Conservation (phyloP, 2,888 invertebrate species). For the Harpalus rufipes region DNA sequence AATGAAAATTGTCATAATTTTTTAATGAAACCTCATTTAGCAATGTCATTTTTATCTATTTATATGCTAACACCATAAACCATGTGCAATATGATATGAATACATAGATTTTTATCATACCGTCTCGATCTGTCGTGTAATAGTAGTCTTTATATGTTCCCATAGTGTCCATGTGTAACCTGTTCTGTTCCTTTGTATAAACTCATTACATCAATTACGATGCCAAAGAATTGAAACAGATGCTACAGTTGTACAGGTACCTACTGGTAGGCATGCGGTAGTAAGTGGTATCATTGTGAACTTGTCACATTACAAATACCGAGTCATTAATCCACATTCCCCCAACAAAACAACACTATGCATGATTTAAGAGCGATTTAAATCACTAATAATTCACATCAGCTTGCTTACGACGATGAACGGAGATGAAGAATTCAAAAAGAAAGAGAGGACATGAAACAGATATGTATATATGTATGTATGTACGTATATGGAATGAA, state of each 20-base stretch:
- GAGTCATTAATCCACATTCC: conserved; percentile 51
- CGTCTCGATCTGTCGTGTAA: too few species aligned
- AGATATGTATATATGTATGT: too few species aligned
- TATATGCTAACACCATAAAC: too few species aligned
- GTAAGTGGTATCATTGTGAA: conserved; percentile 55
- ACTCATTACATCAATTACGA: conserved; percentile 34
- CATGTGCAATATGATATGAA: too few species aligned
- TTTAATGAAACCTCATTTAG: too few species aligned
- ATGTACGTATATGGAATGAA: too few species aligned
- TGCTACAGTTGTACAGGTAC: conserved; percentile 33
- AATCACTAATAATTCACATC: conserved; percentile 55
- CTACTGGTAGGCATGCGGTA: conserved; percentile 32
- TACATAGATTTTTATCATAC: too few species aligned
- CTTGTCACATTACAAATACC: conserved; percentile 56
- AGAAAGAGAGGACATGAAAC: too few species aligned
- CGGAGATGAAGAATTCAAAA: conserved; percentile 5
- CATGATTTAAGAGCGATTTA: conserved; percentile 52
- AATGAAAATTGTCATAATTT: too few species aligned
- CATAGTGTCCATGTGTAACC: not conserved
- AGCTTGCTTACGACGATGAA: conserved; percentile 6
- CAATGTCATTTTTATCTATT: too few species aligned
- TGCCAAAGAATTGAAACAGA: conserved; percentile 44
- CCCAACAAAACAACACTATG: conserved; percentile 46
- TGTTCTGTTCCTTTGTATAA: conserved; percentile 1
- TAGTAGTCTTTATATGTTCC: not conserved